Conservation (phyloP, 1,140 invertebrate species). For the Steinernema khuongi region DNA sequence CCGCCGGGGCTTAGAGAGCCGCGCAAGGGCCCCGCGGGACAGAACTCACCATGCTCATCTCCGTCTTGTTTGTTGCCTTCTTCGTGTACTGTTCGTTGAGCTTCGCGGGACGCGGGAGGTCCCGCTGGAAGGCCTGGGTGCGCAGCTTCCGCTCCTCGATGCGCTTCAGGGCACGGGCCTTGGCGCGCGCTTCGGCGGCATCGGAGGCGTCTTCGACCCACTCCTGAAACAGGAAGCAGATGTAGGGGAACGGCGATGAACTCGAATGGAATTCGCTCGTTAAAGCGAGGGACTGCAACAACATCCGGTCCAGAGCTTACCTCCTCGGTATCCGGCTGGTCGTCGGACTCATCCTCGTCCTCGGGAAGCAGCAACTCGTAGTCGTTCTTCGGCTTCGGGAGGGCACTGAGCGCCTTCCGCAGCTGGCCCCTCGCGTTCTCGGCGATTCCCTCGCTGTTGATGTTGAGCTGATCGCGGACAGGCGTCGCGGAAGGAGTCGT, state of each 20-base stretch:
- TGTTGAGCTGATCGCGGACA: conserved; percentile 85
- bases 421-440: conserved; percentile 66
- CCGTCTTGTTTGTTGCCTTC: conserved; percentile 61
- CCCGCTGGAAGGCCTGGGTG: conserved; percentile 80
- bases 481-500: conserved; percentile 44
- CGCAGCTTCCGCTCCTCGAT: conserved; percentile 70
- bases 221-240: conserved; percentile 31
- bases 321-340: conserved; percentile 58
- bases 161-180: conserved; percentile 58
- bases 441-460: conserved; percentile 77
- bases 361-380: conserved; percentile 96
- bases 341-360: conserved; percentile 66
- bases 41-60: conserved; percentile 70
- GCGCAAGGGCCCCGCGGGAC: conserved; percentile 61
- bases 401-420: conserved; percentile 69
- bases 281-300: conserved; percentile 10
- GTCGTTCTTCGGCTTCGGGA: conserved; percentile 88
- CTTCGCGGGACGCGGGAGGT: conserved; percentile 79
- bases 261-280: not conserved
- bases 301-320: conserved; percentile 59
- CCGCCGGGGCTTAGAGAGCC: not conserved
- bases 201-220: conserved; percentile 55
- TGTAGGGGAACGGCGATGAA: not conserved
- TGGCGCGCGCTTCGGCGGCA: conserved; percentile 38
- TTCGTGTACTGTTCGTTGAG: conserved; percentile 59